These are phyloP conservation scores for Chorisops tibialis DNA, from an alignment of 2,888 invertebrate species.

Conservation along the genomic window DNA sequence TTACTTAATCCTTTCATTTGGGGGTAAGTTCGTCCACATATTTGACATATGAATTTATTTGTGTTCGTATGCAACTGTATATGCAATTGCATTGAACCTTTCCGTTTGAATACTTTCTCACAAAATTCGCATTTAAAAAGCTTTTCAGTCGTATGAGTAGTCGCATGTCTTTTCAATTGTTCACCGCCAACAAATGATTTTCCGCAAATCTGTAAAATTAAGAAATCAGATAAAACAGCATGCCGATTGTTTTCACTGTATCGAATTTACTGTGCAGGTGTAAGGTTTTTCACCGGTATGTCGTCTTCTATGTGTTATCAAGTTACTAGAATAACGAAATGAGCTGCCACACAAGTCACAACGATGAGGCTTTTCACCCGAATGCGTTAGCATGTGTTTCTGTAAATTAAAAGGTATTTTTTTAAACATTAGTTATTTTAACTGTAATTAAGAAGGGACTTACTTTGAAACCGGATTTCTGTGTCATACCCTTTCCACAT, in stretches of 20 bases:
- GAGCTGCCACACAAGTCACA: constrained; percentile 46
- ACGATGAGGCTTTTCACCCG: constrained; percentile 47
- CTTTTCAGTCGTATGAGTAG: constrained; percentile 46
- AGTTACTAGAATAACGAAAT: constrained; percentile 50
- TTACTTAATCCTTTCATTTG: constrained; percentile 19
- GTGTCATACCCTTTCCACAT: constrained; percentile 50
- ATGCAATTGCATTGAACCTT: constrained; percentile 38
- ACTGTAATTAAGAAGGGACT: no score
- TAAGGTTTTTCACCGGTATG: constrained; percentile 47
- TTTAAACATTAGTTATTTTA: not conserved
- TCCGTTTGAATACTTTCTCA: constrained; percentile 38
- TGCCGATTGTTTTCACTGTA: not conserved
- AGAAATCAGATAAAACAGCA: not conserved
- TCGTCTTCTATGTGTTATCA: constrained; percentile 46
- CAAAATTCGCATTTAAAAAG: constrained; percentile 39
- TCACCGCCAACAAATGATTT: constrained; percentile 47
- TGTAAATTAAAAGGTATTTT: constrained; percentile 16
- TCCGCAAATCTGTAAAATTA: constrained; percentile 41
- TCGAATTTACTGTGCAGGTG: constrained; percentile 39
- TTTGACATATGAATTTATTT: constrained; percentile 14
- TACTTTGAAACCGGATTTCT: constrained; percentile 49
- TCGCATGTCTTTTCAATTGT: constrained; percentile 46
- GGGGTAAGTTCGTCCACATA: constrained; percentile 19
- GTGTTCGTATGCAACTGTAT: constrained; percentile 36
- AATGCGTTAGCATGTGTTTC: constrained; percentile 50